A percentile compares a stretch with the other conserved stretches of the same genome.
These are phyloP conservation scores for Pogonognathellus flavescens DNA, from an alignment of 1,140 invertebrate species.

Conservation along the genomic window DNA sequence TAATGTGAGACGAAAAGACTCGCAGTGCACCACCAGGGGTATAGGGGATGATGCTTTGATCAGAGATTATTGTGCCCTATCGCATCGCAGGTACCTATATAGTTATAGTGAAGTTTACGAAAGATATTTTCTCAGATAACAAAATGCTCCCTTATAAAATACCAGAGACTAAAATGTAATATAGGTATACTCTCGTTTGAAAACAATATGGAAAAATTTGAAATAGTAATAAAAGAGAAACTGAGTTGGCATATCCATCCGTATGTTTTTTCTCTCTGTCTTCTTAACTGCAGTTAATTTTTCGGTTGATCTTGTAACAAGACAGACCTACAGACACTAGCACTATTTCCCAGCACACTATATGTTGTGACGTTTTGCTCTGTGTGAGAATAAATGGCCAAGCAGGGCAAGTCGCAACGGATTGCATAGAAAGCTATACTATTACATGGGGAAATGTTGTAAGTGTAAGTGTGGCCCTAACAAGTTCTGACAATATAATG, in stretches of 20 bases:
- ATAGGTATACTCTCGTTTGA: background rate
- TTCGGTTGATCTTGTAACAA: background rate
- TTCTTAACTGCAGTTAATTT: background rate
- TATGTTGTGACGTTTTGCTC: background rate
- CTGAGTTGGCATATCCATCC: conserved; percentile 20
- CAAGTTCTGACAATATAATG: conserved; percentile 54
- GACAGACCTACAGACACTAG: background rate
- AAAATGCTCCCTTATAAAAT: background rate
- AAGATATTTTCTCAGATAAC: background rate
- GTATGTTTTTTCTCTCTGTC: background rate
- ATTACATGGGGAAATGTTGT: conserved; percentile 19
- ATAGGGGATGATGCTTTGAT: conserved; percentile 16
- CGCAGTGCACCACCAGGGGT: background rate
- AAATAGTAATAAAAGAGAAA: background rate
- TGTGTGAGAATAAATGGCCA: background rate
- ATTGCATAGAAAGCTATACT: background rate
- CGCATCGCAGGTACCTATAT: background rate
- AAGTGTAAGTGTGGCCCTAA: conserved; percentile 43
- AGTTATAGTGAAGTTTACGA: background rate
- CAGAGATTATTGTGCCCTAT: background rate
- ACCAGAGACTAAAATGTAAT: background rate
- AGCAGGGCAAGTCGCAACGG: too few relatives aligned
- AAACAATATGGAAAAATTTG: conserved; percentile 14
- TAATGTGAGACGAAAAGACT: background rate
- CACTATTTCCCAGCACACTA: background rate